phyloP scores from a whole-genome alignment of 2,888 invertebrate species.

The Napeogenes inachia region DNA sequence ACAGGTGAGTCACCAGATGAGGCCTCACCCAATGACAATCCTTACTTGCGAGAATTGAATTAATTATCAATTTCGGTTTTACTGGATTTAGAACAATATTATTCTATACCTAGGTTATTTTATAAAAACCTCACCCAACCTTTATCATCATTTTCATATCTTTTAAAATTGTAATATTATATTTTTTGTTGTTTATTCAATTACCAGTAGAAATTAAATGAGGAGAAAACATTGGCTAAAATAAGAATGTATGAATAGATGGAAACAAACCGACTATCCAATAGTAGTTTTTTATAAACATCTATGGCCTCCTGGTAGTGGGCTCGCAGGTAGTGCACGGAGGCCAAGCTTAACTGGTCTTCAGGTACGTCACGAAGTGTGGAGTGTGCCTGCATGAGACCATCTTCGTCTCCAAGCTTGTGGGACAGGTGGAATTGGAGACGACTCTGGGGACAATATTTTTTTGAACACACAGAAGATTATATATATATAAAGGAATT shows the following conservation, averaged over 20 bases:
- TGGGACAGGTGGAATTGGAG: slow-evolving; percentile 95
- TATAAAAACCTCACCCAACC: slow-evolving; percentile 61
- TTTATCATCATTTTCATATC: slow-evolving; percentile 55
- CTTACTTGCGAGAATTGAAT: background rate
- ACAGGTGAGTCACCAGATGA: background rate
- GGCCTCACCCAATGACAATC: background rate
- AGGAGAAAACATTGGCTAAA: too few species aligned
- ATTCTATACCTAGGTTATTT: slow-evolving; percentile 40
- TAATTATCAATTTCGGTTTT: background rate
- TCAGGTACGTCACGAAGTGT: slow-evolving; percentile 91
- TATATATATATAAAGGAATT: background rate
- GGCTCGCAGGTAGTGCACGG: slow-evolving; percentile 95
- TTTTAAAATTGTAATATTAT: slow-evolving; percentile 56
- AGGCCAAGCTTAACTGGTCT: slow-evolving; percentile 96
- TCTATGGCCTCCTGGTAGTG: slow-evolving; percentile 99
- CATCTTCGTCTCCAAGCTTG: slow-evolving; percentile 92
- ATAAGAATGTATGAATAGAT: too few species aligned
- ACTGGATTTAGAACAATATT: background rate
- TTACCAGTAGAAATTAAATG: too few species aligned
- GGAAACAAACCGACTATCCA: slow-evolving; percentile 89
- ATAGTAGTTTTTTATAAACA: slow-evolving; percentile 94
- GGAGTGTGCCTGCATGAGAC: slow-evolving; percentile 89
- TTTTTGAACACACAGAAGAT: background rate
- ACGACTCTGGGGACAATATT: slow-evolving; percentile 77
- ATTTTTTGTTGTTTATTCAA: background rate